A percentile compares a stretch with the other conserved stretches of the same genome.
Conservation (phyloP, 1,140 invertebrate genomes). For the Diachasmimorpha longicaudata region DNA sequence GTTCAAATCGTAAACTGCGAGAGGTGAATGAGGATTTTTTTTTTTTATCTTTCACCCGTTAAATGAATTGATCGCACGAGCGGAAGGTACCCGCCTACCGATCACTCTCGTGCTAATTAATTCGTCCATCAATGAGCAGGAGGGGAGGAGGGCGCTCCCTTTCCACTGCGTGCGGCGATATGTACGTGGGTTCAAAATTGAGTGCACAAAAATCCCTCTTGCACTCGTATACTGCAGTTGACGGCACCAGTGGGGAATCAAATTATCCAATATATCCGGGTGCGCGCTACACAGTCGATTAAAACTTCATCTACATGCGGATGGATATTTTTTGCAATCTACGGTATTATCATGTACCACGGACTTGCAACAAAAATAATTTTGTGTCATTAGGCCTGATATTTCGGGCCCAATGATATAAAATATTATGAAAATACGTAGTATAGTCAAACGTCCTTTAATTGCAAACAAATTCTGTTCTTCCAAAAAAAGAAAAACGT, state of each 20-base stretch:
- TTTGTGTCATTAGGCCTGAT: not conserved
- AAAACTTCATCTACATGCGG: not conserved
- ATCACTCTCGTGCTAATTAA: conserved; percentile 55
- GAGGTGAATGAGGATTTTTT: not conserved
- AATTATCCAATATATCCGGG: not conserved
- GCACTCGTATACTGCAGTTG: not conserved
- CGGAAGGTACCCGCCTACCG: conserved; percentile 17
- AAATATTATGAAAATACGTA: no score
- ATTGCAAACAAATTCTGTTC: no score
- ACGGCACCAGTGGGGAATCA: not conserved
- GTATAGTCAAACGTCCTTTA: no score
- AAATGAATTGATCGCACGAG: not conserved
- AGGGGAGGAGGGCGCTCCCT: not conserved
- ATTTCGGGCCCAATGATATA: no score
- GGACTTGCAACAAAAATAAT: no score
- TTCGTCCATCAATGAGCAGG: conserved; percentile 58
- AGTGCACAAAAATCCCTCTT: not conserved
- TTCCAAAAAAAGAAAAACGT: no score
- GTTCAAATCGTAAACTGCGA: not conserved
- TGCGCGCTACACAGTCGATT: not conserved
- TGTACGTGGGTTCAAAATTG: not conserved
- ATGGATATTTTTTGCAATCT: not conserved
- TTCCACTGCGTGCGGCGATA: not conserved
- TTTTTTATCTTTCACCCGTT: not conserved
- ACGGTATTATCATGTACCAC: not conserved